Base-by-base conservation (phyloP, 2,888 invertebrate genomes). In the Tridacna crocea region DNA sequence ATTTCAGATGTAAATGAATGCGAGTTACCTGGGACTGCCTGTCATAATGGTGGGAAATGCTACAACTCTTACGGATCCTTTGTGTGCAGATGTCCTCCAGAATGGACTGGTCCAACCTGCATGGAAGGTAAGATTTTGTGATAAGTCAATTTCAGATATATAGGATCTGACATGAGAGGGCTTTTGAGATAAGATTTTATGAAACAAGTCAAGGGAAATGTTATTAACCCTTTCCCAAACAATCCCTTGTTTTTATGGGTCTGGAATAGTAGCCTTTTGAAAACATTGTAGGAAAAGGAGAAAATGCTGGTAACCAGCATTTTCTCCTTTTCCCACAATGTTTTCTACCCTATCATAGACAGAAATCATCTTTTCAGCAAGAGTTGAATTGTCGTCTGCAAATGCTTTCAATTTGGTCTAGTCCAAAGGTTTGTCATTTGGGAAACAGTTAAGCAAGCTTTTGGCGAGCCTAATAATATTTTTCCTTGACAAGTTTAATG, bases 31-130 rank as follows among this genome's bases (percentile, higher is more conserved):
- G 73, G 73, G 15, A 65, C 83, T 47, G 82, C 80, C 4, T 87
- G 87, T 66, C 66, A 77, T 48, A 87, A 87, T 65, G 84, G 84
- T 19, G 87, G 84, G 15, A 79, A 80, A 19, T 87, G 87, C 60
- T 87, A 84, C 63, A 87, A 87, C 70, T 87, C 87, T 12, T 87
- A 87, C 58, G 87, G 87, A 12, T 72, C 84, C 0, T 87, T 82
- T 72, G 75, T 87, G 61, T 87, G 87, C 61, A 66, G 81, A 46
- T 87, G 87, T 79, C 78, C 87, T 0, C 74, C 82, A 13, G 87
- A 80, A 75, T 87, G 87, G 87, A 79, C 76, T 6, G 87, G 87
- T 8, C 80, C 80, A 0, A 84, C 78, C 8, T 87, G 87, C 77
- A 46, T 36, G 51, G 79, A 82, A 58, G 86, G 86, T 83, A n/a